Evolutionary conservation across 1,140 invertebrate species (phyloP).

Genomic region (Drosophila arawakana): DNA sequence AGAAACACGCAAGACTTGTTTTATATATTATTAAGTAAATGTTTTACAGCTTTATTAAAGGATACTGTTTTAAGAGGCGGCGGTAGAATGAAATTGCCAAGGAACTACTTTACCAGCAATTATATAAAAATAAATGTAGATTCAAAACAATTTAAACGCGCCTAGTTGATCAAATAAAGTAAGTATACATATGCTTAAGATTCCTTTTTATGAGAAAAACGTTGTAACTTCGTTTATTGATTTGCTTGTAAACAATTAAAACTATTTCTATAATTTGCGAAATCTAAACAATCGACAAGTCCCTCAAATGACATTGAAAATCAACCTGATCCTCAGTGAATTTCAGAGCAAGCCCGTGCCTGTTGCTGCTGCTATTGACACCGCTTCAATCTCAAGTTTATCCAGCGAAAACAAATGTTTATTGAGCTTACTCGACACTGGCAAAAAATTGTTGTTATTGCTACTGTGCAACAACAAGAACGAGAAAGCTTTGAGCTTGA

Average conservation of each 20-base stretch:
- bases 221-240: no score
- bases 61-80: neutral
- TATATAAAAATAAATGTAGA: no score
- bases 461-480: conserved; percentile 30
- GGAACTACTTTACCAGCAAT: no score
- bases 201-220: no score
- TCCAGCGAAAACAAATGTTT: conserved; percentile 23
- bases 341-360: conserved; percentile 26
- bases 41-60: neutral
- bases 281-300: neutral
- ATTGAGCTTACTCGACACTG: conserved; percentile 33
- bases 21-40: neutral
- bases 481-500: conserved; percentile 24
- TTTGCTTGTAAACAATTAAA: neutral
- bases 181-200: no score
- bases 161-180: no score
- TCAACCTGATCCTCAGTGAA: conserved; percentile 5
- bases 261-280: neutral
- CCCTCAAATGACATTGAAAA: conserved; percentile 44
- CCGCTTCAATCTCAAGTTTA: conserved; percentile 6
- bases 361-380: neutral
- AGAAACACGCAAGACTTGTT: conserved; percentile 11
- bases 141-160: no score
- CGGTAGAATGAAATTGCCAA: no score
- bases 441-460: conserved; percentile 25